phyloP scores from a whole-genome alignment of 2,888 invertebrate species.

The Lottia gigantea region DNA sequence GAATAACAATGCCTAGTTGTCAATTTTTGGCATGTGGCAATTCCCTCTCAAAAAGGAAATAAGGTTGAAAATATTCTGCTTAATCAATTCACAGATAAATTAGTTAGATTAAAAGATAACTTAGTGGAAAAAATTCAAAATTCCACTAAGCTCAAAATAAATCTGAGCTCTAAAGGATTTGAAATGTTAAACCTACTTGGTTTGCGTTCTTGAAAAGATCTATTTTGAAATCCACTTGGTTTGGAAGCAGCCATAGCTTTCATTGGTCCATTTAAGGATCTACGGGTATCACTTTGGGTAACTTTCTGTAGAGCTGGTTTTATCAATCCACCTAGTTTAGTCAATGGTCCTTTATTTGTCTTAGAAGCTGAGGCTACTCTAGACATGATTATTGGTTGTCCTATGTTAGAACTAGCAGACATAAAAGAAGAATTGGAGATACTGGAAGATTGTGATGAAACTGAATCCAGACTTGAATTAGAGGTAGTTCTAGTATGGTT shows the following conservation, averaged over 20 bases:
- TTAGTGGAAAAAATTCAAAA: too few relatives aligned
- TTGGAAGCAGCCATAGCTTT: slow-evolving; percentile 27
- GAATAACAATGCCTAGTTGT: too few relatives aligned
- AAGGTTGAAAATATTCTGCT: too few relatives aligned
- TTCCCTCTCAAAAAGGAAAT: too few relatives aligned
- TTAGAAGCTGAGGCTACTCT: neutral
- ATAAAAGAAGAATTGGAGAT: neutral
- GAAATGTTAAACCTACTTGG: too few relatives aligned
- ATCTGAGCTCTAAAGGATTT: too few relatives aligned
- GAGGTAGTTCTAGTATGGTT: neutral
- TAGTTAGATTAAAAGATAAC: too few relatives aligned
- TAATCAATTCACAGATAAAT: too few relatives aligned
- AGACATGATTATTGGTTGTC: slow-evolving; percentile 2
- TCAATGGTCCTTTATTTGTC: neutral
- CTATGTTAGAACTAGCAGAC: neutral
- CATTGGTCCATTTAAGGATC: slow-evolving; percentile 22
- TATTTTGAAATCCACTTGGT: slow-evolving; percentile 1
- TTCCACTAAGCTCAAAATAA: too few relatives aligned
- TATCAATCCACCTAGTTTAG: neutral
- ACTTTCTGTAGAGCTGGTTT: neutral
- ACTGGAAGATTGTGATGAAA: neutral
- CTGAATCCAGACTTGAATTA: neutral
- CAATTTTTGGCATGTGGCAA: too few relatives aligned
- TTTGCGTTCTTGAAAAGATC: neutral
- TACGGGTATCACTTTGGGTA: neutral